Evolutionary conservation across 2,113 vertebrate species (phyloP), one percentile per base, ranked within the genome.

Genomic region (Ia io): DNA sequence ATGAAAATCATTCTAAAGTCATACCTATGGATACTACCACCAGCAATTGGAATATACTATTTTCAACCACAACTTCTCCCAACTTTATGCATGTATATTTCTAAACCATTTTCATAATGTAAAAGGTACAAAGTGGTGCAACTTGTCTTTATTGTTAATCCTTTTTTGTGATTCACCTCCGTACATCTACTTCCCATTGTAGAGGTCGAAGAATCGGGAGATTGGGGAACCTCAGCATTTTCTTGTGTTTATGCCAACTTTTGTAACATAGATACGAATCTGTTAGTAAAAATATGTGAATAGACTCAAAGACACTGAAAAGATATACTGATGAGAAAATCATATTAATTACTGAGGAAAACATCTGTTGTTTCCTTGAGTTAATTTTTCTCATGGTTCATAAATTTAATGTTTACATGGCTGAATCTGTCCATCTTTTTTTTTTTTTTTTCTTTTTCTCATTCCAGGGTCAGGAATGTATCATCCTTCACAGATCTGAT

Each of bases 361-460:
- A 70, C 56, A 96, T 44, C 82, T 84, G 82, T 28, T 88, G 35
- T 80, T 93, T 84, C 61, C 53, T 56, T 56, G 23, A 79, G 28
- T 79, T 94, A 42, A 56, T 61, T 49, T 70, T 61, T 80, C 83
- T 79, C 42, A 88, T n/a, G n/a, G 77, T 42, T 94, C 77, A 74
- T 67, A 90, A 90, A 88, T 61, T 35, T 44, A 84, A 47, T 18
- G 88, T 61, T 79, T 11, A 37, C 10, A 63, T 28, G n/a, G 40
- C 80, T 49, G 30, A 88, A 18, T 73, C 76, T 32, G 28, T 40
- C 53, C 82, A 92, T 59, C 32, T 89, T 90, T 73, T 56, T 5
- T 65, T 22, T 67, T 17, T 23, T 30, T 6, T 32, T 56, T 91
- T 69, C 37, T 40, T 79, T 91, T 76, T 35, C 71, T 70, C 20